phyloP scores from a whole-genome alignment of 1,140 invertebrate genomes.

The Pseudomyrmex cubaensis region DNA sequence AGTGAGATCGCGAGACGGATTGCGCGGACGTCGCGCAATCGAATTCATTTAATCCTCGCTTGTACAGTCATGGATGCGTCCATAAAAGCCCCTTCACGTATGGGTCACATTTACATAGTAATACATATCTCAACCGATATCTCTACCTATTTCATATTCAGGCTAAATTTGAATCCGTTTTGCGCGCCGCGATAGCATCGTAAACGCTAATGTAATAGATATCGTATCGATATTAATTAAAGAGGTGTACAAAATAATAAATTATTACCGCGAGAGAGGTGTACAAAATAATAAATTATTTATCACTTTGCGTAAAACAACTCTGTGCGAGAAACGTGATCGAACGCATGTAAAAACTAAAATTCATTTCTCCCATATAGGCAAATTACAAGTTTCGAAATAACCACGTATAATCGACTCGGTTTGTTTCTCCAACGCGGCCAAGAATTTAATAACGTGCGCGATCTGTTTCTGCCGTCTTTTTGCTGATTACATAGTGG shows the following conservation, averaged over 20 bases:
- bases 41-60: constrained; percentile 35
- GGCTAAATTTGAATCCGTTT: constrained; percentile 38
- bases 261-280: too few relatives aligned
- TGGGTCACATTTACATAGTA: constrained; percentile 41
- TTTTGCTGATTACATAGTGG: constrained; percentile 6
- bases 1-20: constrained; percentile 1
- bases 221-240: constrained; percentile 26
- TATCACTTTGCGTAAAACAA: not conserved
- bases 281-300: not conserved
- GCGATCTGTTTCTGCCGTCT: not conserved
- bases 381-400: constrained; percentile 4
- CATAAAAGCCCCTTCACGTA: constrained; percentile 24
- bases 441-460: constrained; percentile 46
- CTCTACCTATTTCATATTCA: constrained; percentile 34
- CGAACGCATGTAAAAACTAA: not conserved
- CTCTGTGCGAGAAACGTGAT: not conserved
- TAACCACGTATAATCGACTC: not conserved
- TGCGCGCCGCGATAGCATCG: constrained; percentile 2
- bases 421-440: constrained; percentile 1
- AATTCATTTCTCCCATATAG: not conserved
- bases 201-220: constrained; percentile 18
- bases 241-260: not conserved
- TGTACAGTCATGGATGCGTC: constrained; percentile 1
- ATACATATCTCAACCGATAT: constrained; percentile 23
- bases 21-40: not conserved